phyloP scores from a whole-genome alignment of 1,140 invertebrate genomes.

The Hydropsyche tenuis region DNA sequence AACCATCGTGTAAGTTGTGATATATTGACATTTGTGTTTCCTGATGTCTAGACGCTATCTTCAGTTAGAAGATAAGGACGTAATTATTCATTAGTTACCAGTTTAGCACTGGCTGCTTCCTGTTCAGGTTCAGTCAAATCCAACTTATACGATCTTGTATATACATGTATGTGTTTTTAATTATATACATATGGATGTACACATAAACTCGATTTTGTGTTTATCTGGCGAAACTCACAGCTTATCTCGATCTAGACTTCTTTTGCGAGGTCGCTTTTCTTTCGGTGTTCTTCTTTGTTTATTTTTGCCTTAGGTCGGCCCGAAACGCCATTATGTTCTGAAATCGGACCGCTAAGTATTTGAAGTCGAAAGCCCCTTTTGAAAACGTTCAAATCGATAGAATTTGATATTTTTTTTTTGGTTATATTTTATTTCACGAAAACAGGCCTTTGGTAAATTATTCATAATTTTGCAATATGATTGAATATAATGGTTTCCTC shows the following conservation, averaged over 20 bases:
- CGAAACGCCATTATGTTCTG: neutral
- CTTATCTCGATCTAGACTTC: conserved; percentile 2
- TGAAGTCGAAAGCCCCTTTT: neutral
- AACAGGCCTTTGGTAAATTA: too few species aligned
- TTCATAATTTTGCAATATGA: too few species aligned
- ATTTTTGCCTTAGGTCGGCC: neutral
- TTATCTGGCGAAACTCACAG: neutral
- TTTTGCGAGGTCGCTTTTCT: neutral
- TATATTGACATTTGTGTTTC: conserved; percentile 8
- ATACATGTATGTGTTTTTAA: neutral
- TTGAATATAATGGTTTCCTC: too few species aligned
- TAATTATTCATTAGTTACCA: conserved; percentile 28
- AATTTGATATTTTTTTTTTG: too few species aligned
- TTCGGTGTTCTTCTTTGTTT: too few species aligned
- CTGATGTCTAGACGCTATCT: conserved; percentile 20
- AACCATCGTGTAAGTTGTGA: too few species aligned
- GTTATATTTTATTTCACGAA: too few species aligned
- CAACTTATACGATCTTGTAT: too few species aligned
- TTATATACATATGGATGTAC: neutral
- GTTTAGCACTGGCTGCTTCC: too few species aligned
- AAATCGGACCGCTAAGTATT: neutral
- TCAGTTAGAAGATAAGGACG: neutral
- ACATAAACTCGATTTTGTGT: neutral
- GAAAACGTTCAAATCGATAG: too few species aligned
- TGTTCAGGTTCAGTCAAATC: too few species aligned